Evolutionary conservation across 2,113 vertebrate genomes (phyloP), one percentile per base, ranked within the genome.

Genomic region (Melanotaenia duboulayi): DNA sequence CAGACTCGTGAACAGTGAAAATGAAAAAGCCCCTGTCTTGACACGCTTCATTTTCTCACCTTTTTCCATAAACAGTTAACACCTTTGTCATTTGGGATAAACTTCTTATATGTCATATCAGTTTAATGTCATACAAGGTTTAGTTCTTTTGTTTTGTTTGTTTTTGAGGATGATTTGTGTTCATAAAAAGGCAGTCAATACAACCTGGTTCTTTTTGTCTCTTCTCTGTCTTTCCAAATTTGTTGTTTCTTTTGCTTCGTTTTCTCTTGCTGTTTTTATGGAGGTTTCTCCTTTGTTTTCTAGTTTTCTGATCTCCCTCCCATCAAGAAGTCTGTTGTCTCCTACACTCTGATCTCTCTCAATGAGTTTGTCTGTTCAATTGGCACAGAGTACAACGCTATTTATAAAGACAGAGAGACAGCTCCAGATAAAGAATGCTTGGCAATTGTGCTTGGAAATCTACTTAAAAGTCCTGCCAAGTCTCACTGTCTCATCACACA

Each of bases 1-100:
- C 58, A 81, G 32, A 73, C 1, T 40, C 76, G 71, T 76, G 56
- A 77, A 78, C 79, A 71, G 65, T 80, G 61, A 83, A 85, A 85
- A 76, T 57, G 22, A 78, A 81, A 78, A 55, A 37, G 23, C 75
- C 39, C 25, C 40, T 12, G 25, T 12, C 1, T 63, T 24, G 25
- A 65, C 66, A 63, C 17, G 63, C 24, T 54, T 72, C 7, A 12
- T 25, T 54, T 65, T 78, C 40, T 78, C 70, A 65, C 69, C 57
- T 58, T 13, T 56, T 28, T 35, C 63, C 8, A 32, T 14, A 50
- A 37, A 25, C 4, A n/a, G 54, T 48, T 23, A 58, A 39, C 6
- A 39, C 52, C 22, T 48, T 8, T 14, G 32, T 48, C 17, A 39
- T 59, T 46, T 59, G 4, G 24, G 32, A 57, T 50, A 24, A 35